Evolutionary conservation across 2,888 invertebrate species (phyloP).

Genomic region (Leptopilina myrica): DNA sequence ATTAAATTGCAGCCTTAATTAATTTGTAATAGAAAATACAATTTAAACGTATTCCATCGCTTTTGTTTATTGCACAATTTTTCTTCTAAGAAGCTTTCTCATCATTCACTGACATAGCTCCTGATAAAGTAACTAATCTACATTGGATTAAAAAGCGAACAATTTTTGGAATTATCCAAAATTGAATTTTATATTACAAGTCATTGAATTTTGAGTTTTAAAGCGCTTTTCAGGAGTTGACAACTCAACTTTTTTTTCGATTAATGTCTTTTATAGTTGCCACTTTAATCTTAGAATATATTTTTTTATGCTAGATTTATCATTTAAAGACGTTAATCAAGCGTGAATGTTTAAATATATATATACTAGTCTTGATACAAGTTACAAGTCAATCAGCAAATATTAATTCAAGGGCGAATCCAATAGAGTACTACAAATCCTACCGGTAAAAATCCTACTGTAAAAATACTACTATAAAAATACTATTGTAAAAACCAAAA

Average conservation of each 20-base stretch:
- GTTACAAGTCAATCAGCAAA: slow-evolving; percentile 65
- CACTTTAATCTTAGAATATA: slow-evolving; percentile 8
- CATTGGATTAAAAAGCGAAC: slow-evolving; percentile 7
- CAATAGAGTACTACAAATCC: neutral
- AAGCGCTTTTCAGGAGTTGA: neutral
- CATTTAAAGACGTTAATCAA: slow-evolving; percentile 74
- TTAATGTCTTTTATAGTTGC: slow-evolving; percentile 12
- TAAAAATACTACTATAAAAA: too few relatives aligned
- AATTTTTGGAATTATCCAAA: neutral
- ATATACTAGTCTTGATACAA: slow-evolving; percentile 73
- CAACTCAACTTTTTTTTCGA: neutral
- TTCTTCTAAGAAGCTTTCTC: slow-evolving; percentile 9
- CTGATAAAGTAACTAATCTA: slow-evolving; percentile 14
- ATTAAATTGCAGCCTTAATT: slow-evolving; percentile 10
- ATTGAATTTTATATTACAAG: slow-evolving; percentile 11
- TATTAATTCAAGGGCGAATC: slow-evolving; percentile 15
- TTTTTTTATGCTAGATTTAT: slow-evolving; percentile 55
- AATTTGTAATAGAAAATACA: neutral
- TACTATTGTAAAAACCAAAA: neutral
- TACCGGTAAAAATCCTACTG: too few relatives aligned
- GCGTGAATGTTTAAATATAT: slow-evolving; percentile 74
- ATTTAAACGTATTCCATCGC: neutral
- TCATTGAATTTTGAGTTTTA: slow-evolving; percentile 6
- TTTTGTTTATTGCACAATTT: slow-evolving; percentile 38
- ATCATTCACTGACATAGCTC: slow-evolving; percentile 15